Conservation (phyloP, 2,888 invertebrate species). For the Laspeyria flexula region DNA sequence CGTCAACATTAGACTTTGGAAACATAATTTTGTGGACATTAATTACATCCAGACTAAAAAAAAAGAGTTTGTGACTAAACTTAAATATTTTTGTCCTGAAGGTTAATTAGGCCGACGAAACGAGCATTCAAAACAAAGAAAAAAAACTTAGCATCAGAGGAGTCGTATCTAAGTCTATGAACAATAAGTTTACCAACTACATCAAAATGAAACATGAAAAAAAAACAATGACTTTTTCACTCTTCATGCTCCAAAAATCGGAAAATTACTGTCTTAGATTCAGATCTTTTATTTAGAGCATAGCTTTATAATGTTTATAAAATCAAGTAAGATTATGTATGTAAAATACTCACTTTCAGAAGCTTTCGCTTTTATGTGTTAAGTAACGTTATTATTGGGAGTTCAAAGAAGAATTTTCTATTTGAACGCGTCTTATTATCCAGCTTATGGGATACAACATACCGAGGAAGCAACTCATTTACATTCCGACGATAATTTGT, state of each 20-base stretch:
- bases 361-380: slow-evolving; percentile 7
- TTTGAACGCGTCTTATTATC: slow-evolving; percentile 30
- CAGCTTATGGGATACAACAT: slow-evolving; percentile 23
- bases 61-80: too few relatives aligned
- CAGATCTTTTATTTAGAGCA: background rate
- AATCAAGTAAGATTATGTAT: background rate
- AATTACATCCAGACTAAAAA: too few relatives aligned
- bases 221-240: too few relatives aligned
- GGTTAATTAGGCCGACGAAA: too few relatives aligned
- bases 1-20: too few relatives aligned
- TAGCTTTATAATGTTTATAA: background rate
- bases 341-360: background rate
- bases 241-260: background rate
- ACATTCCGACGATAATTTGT: slow-evolving; percentile 50
- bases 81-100: too few relatives aligned
- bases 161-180: too few relatives aligned
- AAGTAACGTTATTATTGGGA: slow-evolving; percentile 14
- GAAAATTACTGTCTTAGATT: background rate
- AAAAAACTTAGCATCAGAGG: too few relatives aligned
- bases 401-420: slow-evolving; percentile 27
- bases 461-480: slow-evolving; percentile 43
- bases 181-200: too few relatives aligned
- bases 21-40: too few relatives aligned
- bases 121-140: too few relatives aligned
- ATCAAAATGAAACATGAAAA: too few relatives aligned